Conservation (phyloP, 64 coral and sea anemone genomes). For the Porites australiensis region DNA sequence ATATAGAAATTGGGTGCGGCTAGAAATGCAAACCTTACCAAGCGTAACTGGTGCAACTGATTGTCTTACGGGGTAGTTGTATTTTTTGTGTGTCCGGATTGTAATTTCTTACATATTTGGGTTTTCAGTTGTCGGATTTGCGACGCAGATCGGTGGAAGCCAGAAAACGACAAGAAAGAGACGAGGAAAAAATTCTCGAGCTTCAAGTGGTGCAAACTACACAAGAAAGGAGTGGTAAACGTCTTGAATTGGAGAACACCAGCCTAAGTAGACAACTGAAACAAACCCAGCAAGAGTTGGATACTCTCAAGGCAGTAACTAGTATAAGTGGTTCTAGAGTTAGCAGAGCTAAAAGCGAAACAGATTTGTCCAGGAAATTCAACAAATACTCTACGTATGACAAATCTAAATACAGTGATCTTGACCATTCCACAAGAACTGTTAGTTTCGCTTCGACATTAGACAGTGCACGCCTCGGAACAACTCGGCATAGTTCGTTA, state of each 20-base stretch:
- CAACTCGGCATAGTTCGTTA: slow-evolving; percentile 25
- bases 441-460: slow-evolving; percentile 7
- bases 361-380: slow-evolving; percentile 52
- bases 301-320: slow-evolving; percentile 19
- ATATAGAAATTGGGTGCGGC: too few species aligned
- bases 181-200: neutral
- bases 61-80: neutral
- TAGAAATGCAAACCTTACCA: too few species aligned
- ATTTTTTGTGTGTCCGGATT: too few species aligned
- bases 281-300: slow-evolving; percentile 21
- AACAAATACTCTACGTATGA: slow-evolving; percentile 8
- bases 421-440: neutral
- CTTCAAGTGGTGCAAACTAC: slow-evolving; percentile 16
- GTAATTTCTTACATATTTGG: neutral
- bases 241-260: slow-evolving; percentile 24
- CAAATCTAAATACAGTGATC: neutral
- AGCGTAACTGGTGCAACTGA: neutral
- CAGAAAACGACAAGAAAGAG: neutral
- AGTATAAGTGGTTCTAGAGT: slow-evolving; percentile 7
- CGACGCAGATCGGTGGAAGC: neutral
- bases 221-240: neutral
- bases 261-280: slow-evolving; percentile 26
- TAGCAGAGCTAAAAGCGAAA: slow-evolving; percentile 55
- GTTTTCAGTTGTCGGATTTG: neutral
- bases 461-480: slow-evolving; percentile 3